Evolutionary conservation across 53 echinoderm and acorn worm genomes (phyloP), one percentile per base, ranked within the genome.

Genomic region (Echinometra lucunter): DNA sequence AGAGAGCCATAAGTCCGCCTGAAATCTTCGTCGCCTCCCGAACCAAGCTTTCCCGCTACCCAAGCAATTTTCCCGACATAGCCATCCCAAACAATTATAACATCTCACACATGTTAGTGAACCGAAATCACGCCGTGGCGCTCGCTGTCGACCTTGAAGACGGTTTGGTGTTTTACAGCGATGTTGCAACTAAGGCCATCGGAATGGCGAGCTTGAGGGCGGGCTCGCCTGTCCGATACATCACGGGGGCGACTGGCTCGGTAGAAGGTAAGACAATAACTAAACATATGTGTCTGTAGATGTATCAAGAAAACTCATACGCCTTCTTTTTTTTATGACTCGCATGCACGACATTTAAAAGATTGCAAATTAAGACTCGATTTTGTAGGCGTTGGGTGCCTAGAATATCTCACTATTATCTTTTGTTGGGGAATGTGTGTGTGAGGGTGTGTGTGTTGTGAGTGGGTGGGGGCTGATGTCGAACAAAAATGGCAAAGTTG

Each of bases 101-200:
- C 18, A 60, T 72, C 13, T 72, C 87, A 74, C 96, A 97, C 91
- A 95, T 98, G 18, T 95, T 98, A 35, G 21, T 27, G 4, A 87
- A 96, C 13, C 96, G 95, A 32, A 72, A 78, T 19, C 95, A 96
- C 42, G 96, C 96, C 23, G 96, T 95, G 6, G 97, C 97, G 7
- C 49, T 98, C 44, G 94, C 98, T 4, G 94, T 95, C n/a, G 99
- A 98, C 30, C 95, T 94, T 27, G 58, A 88, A 34, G 97, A 96
- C n/a, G 90, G 95, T 23, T 45, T 97, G 21, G 88, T 98, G 45
- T 98, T 98, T 85, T 98, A 93, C 93, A 96, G 97, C 47, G 96
- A 97, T 66, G 74, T 96, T 25, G 93, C 35, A 42, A 66, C 66
- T n/a, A 95, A 95, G 44, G 82, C 94, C 4, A 91, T 98, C 6